Percentiles rank a stretch among this genome's conserved stretches.
Conservation (phyloP, 2,797 vertebrate genomes). For the Eulemur albifrons region DNA sequence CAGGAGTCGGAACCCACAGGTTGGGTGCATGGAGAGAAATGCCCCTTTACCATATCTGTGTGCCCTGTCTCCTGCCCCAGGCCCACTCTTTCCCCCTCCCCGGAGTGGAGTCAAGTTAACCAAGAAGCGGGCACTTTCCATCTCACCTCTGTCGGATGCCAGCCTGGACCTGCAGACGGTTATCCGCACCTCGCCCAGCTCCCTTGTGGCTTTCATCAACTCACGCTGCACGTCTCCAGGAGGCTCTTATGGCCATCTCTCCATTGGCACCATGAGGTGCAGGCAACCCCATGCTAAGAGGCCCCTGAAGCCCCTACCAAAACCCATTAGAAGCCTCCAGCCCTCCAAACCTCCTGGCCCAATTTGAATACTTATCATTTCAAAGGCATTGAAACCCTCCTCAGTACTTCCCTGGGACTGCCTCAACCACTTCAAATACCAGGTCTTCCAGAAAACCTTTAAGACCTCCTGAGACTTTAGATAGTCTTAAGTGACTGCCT, state of each 20-base stretch:
- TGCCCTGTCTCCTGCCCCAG: constrained; percentile 79
- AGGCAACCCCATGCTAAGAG: constrained; percentile 44
- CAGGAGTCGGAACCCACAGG: neutral
- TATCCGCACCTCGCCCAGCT: constrained; percentile 97
- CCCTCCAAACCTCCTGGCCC: neutral
- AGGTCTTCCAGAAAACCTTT: neutral
- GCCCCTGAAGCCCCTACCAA: constrained; percentile 5
- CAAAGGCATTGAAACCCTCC: neutral
- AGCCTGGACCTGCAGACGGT: constrained; percentile 98
- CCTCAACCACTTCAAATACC: neutral
- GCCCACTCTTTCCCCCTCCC: constrained; percentile 93
- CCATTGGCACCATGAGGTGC: constrained; percentile 96
- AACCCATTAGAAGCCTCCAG: constrained; percentile 9
- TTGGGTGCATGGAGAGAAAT: neutral
- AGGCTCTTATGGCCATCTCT: constrained; percentile 97
- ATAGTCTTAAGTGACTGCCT: constrained; percentile 26
- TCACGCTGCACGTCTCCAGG: constrained; percentile 92
- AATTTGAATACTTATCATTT: neutral
- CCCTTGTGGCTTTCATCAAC: constrained; percentile 97
- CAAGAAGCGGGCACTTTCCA: constrained; percentile 97
- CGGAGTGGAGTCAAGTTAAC: constrained; percentile 94
- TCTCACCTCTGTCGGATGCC: constrained; percentile 96
- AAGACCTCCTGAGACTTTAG: neutral
- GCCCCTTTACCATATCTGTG: neutral
- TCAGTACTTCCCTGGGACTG: neutral